phyloP scores from a whole-genome alignment of 2,113 vertebrate species.

The Natator depressus region DNA sequence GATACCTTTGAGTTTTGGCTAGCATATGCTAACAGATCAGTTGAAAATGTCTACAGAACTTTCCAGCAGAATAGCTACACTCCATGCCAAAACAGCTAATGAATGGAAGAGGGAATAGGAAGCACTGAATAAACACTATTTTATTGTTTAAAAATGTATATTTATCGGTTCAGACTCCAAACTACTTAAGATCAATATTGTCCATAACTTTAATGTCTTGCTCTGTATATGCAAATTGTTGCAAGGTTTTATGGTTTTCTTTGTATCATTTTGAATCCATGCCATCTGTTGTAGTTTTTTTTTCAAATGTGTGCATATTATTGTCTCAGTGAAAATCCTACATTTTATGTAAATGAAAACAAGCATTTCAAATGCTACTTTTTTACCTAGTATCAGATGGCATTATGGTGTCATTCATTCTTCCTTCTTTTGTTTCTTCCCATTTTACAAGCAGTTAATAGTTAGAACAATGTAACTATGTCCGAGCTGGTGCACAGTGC shows the following conservation, averaged over 20 bases:
- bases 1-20: background rate
- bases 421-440: background rate
- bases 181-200: background rate
- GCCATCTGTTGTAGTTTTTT: rapidly evolving
- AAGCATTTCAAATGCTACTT: background rate
- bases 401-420: rapidly evolving
- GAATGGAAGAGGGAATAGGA: background rate
- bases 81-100: background rate
- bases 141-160: rapidly evolving
- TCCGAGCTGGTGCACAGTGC: background rate
- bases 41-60: background rate
- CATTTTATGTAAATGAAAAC: background rate
- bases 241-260: background rate
- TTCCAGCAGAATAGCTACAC: background rate
- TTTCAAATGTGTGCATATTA: background rate
- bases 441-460: background rate
- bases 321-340: background rate
- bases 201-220: background rate
- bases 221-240: background rate
- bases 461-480: background rate
- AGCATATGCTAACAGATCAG: background rate
- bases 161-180: background rate
- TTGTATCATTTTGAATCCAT: background rate
- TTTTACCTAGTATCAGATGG: background rate
- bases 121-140: background rate